Evolutionary conservation across 2,113 vertebrate species (phyloP).

Genomic region (Saguinus imperator): DNA sequence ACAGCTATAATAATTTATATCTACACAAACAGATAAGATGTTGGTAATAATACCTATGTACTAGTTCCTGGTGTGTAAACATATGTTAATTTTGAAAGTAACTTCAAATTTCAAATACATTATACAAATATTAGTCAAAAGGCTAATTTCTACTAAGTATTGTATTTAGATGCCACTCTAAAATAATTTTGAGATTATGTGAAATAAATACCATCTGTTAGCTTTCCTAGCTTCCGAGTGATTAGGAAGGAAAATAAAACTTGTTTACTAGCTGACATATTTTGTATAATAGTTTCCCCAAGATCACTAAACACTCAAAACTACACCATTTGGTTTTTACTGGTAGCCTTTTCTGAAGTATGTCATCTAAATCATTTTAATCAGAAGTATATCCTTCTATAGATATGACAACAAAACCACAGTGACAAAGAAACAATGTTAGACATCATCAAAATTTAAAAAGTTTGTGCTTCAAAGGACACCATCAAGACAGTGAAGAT

Average conservation of each 20-base stretch:
- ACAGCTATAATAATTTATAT: neutral
- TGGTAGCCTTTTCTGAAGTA: neutral
- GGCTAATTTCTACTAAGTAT: conserved; percentile 11
- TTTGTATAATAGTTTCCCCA: neutral
- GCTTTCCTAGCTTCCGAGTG: neutral
- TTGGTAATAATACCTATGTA: conserved; percentile 5
- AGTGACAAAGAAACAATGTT: neutral
- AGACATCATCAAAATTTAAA: conserved; percentile 37
- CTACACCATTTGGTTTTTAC: neutral
- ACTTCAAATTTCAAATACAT: neutral
- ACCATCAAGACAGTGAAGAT: neutral
- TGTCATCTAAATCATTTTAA: neutral
- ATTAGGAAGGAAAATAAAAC: conserved; percentile 38
- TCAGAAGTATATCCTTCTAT: neutral
- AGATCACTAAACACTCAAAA: neutral
- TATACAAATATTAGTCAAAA: neutral
- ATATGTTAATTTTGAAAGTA: conserved; percentile 25
- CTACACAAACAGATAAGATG: neutral
- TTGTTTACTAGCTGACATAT: neutral
- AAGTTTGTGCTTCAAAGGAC: neutral
- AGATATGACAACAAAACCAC: neutral
- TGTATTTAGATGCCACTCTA: conserved; percentile 16
- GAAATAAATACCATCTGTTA: neutral
- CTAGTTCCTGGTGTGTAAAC: neutral
- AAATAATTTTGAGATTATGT: neutral